Evolutionary conservation across 1,140 invertebrate genomes (phyloP), one percentile per base, ranked within the genome.

Genomic region (Linepithema humile): DNA sequence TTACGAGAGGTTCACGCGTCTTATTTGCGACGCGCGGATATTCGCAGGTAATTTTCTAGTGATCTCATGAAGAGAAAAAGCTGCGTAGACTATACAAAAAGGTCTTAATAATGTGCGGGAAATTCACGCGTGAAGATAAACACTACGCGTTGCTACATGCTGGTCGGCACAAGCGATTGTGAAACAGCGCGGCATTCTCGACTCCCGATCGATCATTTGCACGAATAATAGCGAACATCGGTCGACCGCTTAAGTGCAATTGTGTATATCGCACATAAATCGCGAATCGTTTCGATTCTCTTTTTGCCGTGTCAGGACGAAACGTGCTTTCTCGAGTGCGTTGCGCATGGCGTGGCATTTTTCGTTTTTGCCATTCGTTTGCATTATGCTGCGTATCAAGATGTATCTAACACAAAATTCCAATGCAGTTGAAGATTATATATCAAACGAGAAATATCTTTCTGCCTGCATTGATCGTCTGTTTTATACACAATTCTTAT

Each of bases 41-140:
- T 83, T 60, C 77, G 72, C 48, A 43, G 53, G 29, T 82, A 74
- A 85, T 77, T 88, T 65, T 35, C 55, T 35, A 43, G n/a, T 75
- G 72, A 60, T 50, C 85, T 70, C 84, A 59, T 4, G 40, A 73
- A 60, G 53, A 57, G 60, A 86, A 72, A 43, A 45, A 45, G 15
- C 55, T 5, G 29, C 20, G 38, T 35, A 23, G 62, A 43, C 48
- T 60, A 43, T 15, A 65, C 65, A 17, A 32, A 57, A 32, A 53
- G 20, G 43, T 20, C 50, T 60, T 48, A 55, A 75, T 20, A 57
- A 72, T 48, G 4, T 50, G 45, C 53, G n/a, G 32, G 26, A 62
- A 59, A 83, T 78, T 67, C 60, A 32, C 29, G 26, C 50, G 59
- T 72, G 40, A 64, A n/a, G 23, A n/a, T n/a, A n/a, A 73, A 55